Base-by-base conservation (phyloP, 2,888 invertebrate genomes). In the Agriopis leucophaearia region DNA sequence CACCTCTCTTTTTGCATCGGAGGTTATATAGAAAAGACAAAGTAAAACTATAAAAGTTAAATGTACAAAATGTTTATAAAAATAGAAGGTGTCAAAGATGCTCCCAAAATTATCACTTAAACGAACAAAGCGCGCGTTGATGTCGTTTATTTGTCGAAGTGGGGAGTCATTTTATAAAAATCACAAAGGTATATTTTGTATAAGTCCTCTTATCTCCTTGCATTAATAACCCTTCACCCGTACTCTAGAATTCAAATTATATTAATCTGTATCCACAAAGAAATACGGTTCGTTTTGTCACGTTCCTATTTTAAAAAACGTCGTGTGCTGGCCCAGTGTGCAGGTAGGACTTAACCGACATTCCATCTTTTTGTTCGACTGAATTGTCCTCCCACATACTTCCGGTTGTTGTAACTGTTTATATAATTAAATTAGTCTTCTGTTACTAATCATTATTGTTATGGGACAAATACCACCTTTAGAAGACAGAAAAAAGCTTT, bases 361-460 rank as follows among this genome's bases (percentile, higher is more conserved):
- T 92, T 91, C 91, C 86, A 79, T 73, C 70, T 84, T 85, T 90
- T 91, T 91, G 91, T 91, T 86, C 82, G 78, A 75, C 67, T 71
- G 76, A 80, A 81, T 81, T 79, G 76, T 77, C 81, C 78, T 75
- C 92, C 92, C 87, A 92, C 92, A 78, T 88, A 84, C 84, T 89
- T 92, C 92, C 92, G 92, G 92, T 84, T 83, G 80, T 80, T 80
- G 79, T 81, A 84, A 81, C 83, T 81, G 81, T 85, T 82, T 75
- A 78, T 76, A 73, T 79, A 81, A 81, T 84, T 82, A 74, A 81
- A 64, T 69, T 77, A 84, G 75, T 78, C 77, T 76, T 80, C 74
- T 79, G 74, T 82, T 81, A 80, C 64, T 69, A 79, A 75, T 75
- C 76, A 75, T 79, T 81, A 81, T 77, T 79, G 75, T 81, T 78